Evolutionary conservation across 2,113 vertebrate genomes (phyloP).

Genomic region (Elephas maximus): DNA sequence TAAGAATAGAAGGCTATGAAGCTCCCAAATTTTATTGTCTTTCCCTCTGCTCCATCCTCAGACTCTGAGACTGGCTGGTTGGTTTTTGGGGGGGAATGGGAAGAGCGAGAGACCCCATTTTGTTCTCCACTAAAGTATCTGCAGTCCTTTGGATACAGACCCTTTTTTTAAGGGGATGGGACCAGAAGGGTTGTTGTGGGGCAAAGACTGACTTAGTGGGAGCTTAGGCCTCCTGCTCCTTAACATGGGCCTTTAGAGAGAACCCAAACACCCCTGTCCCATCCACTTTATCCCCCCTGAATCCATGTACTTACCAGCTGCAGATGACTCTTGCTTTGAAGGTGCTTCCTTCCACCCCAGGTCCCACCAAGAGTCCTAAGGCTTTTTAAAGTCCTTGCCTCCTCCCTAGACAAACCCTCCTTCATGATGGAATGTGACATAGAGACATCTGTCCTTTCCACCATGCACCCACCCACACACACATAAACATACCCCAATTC

Average conservation of each 20-base stretch:
- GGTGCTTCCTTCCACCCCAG: slow-evolving; percentile 10
- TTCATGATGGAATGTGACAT: slow-evolving; percentile 75
- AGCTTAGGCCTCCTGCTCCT: not conserved
- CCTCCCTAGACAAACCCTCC: slow-evolving; percentile 60
- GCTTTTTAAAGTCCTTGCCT: slow-evolving; percentile 77
- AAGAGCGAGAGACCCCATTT: slow-evolving; percentile 26
- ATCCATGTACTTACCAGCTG: slow-evolving; percentile 69
- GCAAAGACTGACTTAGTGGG: not conserved
- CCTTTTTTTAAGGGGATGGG: not conserved
- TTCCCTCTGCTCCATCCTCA: slow-evolving; percentile 3
- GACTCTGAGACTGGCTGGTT: not conserved
- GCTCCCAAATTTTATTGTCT: not conserved
- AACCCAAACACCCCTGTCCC: not conserved
- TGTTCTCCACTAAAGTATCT: not conserved
- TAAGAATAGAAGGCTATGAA: slow-evolving; percentile 29
- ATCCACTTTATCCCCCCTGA: not conserved
- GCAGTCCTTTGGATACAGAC: slow-evolving; percentile 12
- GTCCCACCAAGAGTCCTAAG: not conserved
- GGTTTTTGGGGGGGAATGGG: not conserved
- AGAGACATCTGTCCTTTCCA: slow-evolving; percentile 74
- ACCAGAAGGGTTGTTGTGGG: not conserved
- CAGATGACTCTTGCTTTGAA: slow-evolving; percentile 8
- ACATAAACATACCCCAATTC: slow-evolving; percentile 64
- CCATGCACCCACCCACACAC: not conserved
- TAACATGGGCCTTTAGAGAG: not conserved